These are phyloP conservation scores for Eupithecia centaureata DNA, from an alignment of 2,888 invertebrate genomes.

Conservation along the genomic window DNA sequence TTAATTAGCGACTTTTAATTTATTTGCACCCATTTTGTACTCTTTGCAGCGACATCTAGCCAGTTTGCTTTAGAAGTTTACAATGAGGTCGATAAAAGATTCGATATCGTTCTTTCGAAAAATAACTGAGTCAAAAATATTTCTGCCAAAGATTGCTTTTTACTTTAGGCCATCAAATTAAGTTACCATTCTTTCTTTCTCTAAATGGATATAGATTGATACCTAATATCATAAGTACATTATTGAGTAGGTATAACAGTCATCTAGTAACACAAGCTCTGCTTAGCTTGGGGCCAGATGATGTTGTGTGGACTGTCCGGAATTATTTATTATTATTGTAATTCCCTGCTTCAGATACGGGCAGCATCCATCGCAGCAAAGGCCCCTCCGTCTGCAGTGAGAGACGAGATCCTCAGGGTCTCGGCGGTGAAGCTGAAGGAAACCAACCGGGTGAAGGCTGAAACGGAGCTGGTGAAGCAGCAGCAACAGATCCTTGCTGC, in stretches of 20 bases:
- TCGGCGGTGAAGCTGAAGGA: conserved; percentile 83
- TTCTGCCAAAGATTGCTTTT: neutral
- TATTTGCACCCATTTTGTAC: neutral
- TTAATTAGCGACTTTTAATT: too few relatives aligned
- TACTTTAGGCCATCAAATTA: too few relatives aligned
- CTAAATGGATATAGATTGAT: too few relatives aligned
- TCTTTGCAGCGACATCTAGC: neutral
- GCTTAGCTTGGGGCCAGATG: too few relatives aligned
- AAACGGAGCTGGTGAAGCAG: conserved; percentile 83
- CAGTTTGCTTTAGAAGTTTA: neutral
- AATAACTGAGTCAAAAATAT: neutral
- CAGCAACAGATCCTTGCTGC: conserved; percentile 84
- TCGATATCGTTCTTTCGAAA: too few relatives aligned
- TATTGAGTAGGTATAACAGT: too few relatives aligned
- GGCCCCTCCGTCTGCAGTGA: conserved; percentile 72
- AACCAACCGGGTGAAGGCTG: conserved; percentile 82
- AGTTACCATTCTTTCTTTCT: too few relatives aligned
- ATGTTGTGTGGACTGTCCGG: too few relatives aligned
- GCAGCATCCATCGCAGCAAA: conserved; percentile 72
- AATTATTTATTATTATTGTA: too few relatives aligned
- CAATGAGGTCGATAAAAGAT: neutral
- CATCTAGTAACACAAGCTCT: too few relatives aligned
- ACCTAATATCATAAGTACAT: too few relatives aligned
- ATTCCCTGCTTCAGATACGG: conserved; percentile 61
- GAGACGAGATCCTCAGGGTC: conserved; percentile 73